A percentile compares a stretch with the other conserved stretches of the same genome.
Conservation (phyloP, 2,797 vertebrate species). For the Melanitta fusca region DNA sequence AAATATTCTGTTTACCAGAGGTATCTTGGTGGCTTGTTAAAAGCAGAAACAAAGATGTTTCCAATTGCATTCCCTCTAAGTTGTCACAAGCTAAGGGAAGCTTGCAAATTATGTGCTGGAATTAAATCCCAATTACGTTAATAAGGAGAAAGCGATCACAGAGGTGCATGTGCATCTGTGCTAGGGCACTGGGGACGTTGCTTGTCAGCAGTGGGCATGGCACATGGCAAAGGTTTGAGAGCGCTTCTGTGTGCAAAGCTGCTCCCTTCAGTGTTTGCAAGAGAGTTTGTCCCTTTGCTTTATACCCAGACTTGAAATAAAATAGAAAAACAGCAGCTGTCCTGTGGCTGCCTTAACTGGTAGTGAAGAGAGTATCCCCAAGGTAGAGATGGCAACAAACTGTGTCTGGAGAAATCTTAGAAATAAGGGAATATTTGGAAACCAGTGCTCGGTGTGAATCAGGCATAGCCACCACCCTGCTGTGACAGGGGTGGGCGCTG, state of each 20-base stretch:
- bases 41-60: constrained; percentile 1
- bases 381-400: not conserved
- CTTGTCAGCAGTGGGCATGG: fast-evolving
- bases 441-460: not conserved
- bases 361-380: not conserved
- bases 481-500: not conserved
- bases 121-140: not conserved
- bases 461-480: not conserved
- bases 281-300: not conserved
- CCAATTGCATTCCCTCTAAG: not conserved
- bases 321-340: not conserved
- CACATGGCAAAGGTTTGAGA: not conserved
- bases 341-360: not conserved
- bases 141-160: not conserved
- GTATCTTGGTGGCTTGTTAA: not conserved
- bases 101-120: constrained; percentile 9
- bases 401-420: not conserved
- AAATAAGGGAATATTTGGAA: not conserved
- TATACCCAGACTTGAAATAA: not conserved
- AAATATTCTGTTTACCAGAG: not conserved
- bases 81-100: not conserved
- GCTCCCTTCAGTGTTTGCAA: not conserved
- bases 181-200: not conserved
- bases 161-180: not conserved
- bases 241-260: not conserved